Evolutionary conservation across 2,797 vertebrate genomes (phyloP).

Genomic region (Hypotaenidia okinawae): DNA sequence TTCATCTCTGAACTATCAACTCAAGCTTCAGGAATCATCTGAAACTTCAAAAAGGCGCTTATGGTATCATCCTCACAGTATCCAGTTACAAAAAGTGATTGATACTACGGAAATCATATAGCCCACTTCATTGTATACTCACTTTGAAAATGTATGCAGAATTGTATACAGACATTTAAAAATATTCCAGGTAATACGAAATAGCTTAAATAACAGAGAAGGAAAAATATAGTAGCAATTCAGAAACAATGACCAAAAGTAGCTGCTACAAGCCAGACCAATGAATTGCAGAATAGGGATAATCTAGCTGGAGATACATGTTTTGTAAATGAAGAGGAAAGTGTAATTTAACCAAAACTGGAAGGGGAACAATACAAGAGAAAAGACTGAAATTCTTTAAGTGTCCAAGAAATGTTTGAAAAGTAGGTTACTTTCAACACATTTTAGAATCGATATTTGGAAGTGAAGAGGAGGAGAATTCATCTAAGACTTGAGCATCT

Average conservation of each 20-base stretch:
- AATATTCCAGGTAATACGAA: neutral
- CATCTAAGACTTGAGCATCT: neutral
- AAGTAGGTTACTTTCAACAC: constrained; percentile 58
- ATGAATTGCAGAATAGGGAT: neutral
- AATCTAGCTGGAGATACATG: neutral
- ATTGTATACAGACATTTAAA: neutral
- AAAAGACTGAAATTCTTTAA: constrained; percentile 13
- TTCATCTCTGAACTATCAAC: neutral
- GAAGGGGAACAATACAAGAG: neutral
- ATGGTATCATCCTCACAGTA: neutral
- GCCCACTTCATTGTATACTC: neutral
- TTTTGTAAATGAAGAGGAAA: constrained; percentile 25
- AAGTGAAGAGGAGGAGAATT: constrained; percentile 27
- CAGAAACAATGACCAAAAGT: neutral
- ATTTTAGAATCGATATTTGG: neutral
- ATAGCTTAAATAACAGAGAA: neutral
- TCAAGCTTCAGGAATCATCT: neutral
- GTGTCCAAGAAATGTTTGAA: constrained; percentile 33
- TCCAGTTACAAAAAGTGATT: neutral
- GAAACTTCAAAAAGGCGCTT: neutral
- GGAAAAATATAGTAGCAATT: neutral
- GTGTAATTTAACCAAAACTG: neutral
- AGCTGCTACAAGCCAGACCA: neutral
- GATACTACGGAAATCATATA: neutral
- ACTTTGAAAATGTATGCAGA: neutral